A percentile compares a stretch with the other conserved stretches of the same genome.
These are phyloP conservation scores for Triplophysa rosa DNA, from an alignment of 2,113 vertebrate species.

Conservation along the genomic window DNA sequence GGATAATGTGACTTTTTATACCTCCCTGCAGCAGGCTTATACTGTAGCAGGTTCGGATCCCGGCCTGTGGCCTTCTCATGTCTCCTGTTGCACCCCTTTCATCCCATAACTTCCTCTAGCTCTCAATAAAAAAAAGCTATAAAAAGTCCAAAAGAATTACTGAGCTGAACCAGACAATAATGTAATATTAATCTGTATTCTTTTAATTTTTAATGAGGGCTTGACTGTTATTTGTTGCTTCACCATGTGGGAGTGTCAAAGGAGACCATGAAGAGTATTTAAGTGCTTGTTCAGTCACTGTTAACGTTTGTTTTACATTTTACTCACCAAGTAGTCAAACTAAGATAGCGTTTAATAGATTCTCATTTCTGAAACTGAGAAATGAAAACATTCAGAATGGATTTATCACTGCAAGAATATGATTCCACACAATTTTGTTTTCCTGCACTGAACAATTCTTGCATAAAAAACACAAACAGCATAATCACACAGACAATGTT, in stretches of 20 bases:
- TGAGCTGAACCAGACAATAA: not conserved
- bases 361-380: not conserved
- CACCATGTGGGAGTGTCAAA: not conserved
- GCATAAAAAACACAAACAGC: conserved; percentile 57
- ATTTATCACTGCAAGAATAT: conserved; percentile 21
- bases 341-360: not conserved
- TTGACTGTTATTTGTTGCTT: not conserved
- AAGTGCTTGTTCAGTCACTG: not conserved
- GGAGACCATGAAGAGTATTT: not conserved
- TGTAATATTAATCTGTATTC: not conserved
- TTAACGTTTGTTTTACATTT: not conserved
- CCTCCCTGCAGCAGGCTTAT: too few species aligned
- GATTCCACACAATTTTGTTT: conserved; percentile 58
- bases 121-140: too few species aligned
- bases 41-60: too few species aligned
- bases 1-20: too few species aligned
- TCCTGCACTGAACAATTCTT: conserved; percentile 63
- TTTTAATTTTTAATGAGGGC: not conserved
- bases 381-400: not conserved
- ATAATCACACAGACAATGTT: conserved; percentile 50
- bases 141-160: too few species aligned
- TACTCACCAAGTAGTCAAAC: not conserved
- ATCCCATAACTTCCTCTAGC: too few species aligned
- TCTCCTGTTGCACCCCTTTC: too few species aligned
- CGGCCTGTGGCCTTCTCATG: too few species aligned